Percentiles rank a stretch among this genome's conserved stretches.
Conservation (phyloP, 2,888 invertebrate species). For the Seira ritae region DNA sequence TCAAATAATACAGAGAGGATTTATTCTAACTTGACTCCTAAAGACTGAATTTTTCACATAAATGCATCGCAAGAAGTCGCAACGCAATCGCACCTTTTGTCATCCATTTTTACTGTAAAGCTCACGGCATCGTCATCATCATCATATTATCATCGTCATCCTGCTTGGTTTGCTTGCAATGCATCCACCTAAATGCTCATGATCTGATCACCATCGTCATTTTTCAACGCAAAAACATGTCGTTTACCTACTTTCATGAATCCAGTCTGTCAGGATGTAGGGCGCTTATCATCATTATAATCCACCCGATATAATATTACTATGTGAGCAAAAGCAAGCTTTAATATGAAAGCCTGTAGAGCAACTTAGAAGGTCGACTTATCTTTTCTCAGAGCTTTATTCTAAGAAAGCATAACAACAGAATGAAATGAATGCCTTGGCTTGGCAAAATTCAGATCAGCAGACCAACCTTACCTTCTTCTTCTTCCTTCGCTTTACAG, state of each 20-base stretch:
- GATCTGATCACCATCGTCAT: too few species aligned
- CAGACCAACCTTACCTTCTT: background rate
- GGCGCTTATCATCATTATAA: constrained; percentile 18
- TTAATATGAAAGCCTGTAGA: background rate
- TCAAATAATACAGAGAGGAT: too few species aligned
- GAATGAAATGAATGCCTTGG: too few species aligned
- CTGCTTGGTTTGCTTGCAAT: too few species aligned
- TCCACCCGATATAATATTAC: background rate
- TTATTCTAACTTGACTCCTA: too few species aligned
- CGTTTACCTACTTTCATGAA: constrained; percentile 58
- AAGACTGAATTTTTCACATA: too few species aligned
- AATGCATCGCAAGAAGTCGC: too few species aligned
- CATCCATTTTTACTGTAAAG: too few species aligned
- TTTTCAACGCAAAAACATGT: constrained; percentile 2
- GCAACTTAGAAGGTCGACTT: background rate
- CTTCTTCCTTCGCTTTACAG: too few species aligned
- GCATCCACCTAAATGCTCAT: too few species aligned
- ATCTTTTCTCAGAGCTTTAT: background rate
- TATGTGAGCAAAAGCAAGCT: background rate
- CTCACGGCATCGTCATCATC: background rate
- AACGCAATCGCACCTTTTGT: too few species aligned
- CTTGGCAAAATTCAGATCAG: background rate
- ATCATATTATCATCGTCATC: background rate
- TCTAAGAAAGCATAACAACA: background rate
- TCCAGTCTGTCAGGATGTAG: constrained; percentile 57